Conservation (phyloP, 2,113 vertebrate species). For the Hymenochirus boettgeri region DNA sequence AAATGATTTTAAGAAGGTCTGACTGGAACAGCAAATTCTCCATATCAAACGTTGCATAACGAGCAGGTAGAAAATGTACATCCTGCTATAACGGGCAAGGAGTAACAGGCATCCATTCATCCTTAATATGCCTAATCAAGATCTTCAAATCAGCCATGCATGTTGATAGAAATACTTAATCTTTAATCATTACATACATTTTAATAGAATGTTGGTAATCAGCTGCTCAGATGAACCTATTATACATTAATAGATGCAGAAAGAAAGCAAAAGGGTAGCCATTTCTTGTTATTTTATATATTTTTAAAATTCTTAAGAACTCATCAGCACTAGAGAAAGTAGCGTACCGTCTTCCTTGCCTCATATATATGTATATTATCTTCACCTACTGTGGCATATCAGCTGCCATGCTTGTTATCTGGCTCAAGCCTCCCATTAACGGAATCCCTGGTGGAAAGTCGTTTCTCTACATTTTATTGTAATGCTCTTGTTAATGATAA, state of each 20-base stretch:
- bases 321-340: constrained; percentile 53
- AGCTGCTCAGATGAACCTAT: constrained; percentile 36
- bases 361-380: constrained; percentile 55
- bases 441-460: constrained; percentile 70
- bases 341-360: constrained; percentile 47
- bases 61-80: constrained; percentile 19
- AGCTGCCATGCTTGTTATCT: constrained; percentile 62
- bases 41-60: not conserved
- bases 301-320: constrained; percentile 38
- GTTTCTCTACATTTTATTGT: constrained; percentile 73
- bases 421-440: constrained; percentile 71
- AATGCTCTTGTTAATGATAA: constrained; percentile 88
- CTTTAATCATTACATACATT: constrained; percentile 35
- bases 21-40: constrained; percentile 4
- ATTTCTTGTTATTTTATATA: constrained; percentile 44
- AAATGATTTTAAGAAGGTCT: constrained; percentile 28
- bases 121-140: constrained; percentile 30
- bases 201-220: constrained; percentile 39
- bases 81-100: constrained; percentile 6
- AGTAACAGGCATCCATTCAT: constrained; percentile 24
- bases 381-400: constrained; percentile 60
- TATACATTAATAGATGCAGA: constrained; percentile 33
- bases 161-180: constrained; percentile 20
- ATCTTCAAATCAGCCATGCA: constrained; percentile 25
- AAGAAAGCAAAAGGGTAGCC: constrained; percentile 22